phyloP scores from a whole-genome alignment of 2,797 vertebrate genomes.

The Lindbergichthys nudifrons region DNA sequence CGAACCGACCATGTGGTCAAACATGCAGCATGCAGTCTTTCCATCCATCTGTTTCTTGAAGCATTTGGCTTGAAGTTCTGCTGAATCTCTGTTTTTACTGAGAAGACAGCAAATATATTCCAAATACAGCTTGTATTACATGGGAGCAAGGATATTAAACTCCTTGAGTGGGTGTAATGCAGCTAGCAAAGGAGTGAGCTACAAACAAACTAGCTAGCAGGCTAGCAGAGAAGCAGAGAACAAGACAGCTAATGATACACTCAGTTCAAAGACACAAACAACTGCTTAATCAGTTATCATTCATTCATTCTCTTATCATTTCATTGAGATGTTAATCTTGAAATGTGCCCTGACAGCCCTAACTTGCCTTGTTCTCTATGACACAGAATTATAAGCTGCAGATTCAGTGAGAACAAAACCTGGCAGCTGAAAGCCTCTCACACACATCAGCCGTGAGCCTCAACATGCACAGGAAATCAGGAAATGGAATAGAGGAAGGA shows the following conservation, averaged over 20 bases:
- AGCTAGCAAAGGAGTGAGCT: background rate
- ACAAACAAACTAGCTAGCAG: background rate
- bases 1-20: constrained; percentile 17
- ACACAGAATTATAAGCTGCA: constrained; percentile 27
- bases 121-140: background rate
- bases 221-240: background rate
- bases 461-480: constrained; percentile 79
- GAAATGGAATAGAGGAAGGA: constrained; percentile 86
- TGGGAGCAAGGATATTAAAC: background rate
- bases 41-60: constrained; percentile 21
- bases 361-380: constrained; percentile 27
- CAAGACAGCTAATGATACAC: background rate
- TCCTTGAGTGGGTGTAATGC: background rate
- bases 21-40: constrained; percentile 8
- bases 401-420: constrained; percentile 13
- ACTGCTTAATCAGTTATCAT: background rate
- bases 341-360: background rate
- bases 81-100: constrained; percentile 11
- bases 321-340: background rate
- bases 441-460: constrained; percentile 42
- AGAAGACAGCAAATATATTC: background rate
- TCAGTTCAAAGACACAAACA: constrained; percentile 8
- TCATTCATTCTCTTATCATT: background rate
- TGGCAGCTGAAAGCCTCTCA: constrained; percentile 31
- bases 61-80: constrained; percentile 2